Conservation (phyloP, 2,113 vertebrate species). For the Engystomops pustulosus region DNA sequence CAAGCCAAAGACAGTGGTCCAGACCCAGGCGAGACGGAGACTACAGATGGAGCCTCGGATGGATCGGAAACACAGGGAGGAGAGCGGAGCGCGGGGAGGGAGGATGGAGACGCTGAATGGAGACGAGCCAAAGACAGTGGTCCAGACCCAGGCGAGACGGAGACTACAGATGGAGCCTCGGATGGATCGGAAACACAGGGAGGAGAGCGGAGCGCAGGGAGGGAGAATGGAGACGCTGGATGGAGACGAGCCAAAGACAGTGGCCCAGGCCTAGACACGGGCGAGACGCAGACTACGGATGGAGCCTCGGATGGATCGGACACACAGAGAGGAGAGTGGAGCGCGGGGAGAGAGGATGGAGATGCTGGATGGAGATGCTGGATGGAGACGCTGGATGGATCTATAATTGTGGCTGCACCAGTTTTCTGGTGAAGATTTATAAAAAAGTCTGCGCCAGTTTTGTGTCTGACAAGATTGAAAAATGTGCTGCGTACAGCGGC, state of each 20-base stretch:
- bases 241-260: not conserved
- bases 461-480: too few species aligned
- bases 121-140: not conserved
- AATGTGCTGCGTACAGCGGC: too few species aligned
- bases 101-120: not conserved
- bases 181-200: not conserved
- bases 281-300: not conserved
- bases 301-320: not conserved
- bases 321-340: not conserved
- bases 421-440: too few species aligned
- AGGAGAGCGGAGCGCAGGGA: not conserved
- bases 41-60: not conserved
- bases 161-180: not conserved
- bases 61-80: not conserved
- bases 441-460: too few species aligned
- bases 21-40: slow-evolving; percentile 22
- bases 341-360: not conserved
- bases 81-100: not conserved
- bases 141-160: slow-evolving; percentile 38
- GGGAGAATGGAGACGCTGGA: not conserved
- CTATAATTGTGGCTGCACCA: too few species aligned
- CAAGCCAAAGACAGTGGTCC: slow-evolving; percentile 15
- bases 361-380: not conserved
- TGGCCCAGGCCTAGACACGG: slow-evolving; percentile 55
- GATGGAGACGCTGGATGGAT: not conserved